Conservation (phyloP, 2,113 vertebrate genomes). For the Mustelus asterias region DNA sequence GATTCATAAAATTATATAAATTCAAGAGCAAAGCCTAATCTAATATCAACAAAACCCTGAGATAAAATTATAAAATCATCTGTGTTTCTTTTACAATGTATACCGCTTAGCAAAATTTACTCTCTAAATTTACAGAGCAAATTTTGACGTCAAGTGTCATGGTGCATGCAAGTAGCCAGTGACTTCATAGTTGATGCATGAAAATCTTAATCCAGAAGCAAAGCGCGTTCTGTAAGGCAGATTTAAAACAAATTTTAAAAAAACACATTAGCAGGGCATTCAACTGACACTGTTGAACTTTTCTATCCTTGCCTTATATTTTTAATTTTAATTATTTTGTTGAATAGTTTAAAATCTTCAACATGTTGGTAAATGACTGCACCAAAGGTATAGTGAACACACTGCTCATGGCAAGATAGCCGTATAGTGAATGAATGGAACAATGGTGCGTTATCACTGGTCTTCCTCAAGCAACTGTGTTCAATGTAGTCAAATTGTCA, state of each 20-base stretch:
- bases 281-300: neutral
- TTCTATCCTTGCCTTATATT: neutral
- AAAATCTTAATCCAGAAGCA: neutral
- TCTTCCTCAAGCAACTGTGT: neutral
- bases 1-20: neutral
- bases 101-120: neutral
- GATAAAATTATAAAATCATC: constrained; percentile 7
- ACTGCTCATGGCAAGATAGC: neutral
- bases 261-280: neutral
- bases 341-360: neutral
- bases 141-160: neutral
- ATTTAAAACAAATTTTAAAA: neutral
- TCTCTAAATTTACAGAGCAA: neutral
- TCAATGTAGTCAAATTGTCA: neutral
- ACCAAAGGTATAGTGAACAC: neutral
- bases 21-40: neutral
- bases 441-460: neutral
- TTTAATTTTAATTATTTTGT: neutral
- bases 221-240: neutral
- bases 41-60: neutral
- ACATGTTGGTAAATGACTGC: neutral
- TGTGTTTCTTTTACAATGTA: neutral
- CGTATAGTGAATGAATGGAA: neutral
- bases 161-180: neutral
- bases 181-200: neutral